Evolutionary conservation across 2,113 vertebrate genomes (phyloP), one percentile per base, ranked within the genome.

Genomic region (Notiomystis cincta): DNA sequence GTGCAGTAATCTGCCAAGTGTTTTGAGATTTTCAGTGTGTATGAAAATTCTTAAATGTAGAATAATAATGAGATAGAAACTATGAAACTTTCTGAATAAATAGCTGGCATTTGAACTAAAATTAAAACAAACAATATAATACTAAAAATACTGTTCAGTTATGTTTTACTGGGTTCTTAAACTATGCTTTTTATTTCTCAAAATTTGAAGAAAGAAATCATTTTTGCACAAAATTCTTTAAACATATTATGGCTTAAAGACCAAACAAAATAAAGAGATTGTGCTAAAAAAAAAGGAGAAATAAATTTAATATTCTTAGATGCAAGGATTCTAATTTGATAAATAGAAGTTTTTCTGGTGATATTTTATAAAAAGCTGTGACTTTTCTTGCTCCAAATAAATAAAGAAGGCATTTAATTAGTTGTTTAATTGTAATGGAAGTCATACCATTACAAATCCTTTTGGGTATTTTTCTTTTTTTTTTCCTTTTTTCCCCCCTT

Each of bases 401-500:
- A 30, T 80, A 42, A 82, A 76, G 8, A 42, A 42, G 11, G 4
- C 6, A 37, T 50, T 31, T 45, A 11, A 66, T 66, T 82, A 73
- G 71, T 64, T 87, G n/a, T n/a, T n/a, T n/a, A n/a, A n/a, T n/a
- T n/a, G n/a, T n/a, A 90, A 65, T 71, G 17, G 11, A 94, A 90
- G 6, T 31, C 3, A 8, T 61, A 73, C 4, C 54, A 44, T 53
- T 72, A 77, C 7, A 82, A 70, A 81, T 69, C 0, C 5, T 38
- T 50, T 51, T 14, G 4, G 20, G 33, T 13, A 13, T 15, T 35
- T 19, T 5, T 21, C 14, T 8, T 6, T 30, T 18, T 81, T 45
- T 24, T 42, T 28, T 2, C 3, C 2, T 24, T 38, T 7, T 7
- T n/a, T 11, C 1, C 2, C 1, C 2, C 2, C 3, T 10, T 62